Conservation (phyloP, 2,888 invertebrate species). For the Hipparchia sbordonii region DNA sequence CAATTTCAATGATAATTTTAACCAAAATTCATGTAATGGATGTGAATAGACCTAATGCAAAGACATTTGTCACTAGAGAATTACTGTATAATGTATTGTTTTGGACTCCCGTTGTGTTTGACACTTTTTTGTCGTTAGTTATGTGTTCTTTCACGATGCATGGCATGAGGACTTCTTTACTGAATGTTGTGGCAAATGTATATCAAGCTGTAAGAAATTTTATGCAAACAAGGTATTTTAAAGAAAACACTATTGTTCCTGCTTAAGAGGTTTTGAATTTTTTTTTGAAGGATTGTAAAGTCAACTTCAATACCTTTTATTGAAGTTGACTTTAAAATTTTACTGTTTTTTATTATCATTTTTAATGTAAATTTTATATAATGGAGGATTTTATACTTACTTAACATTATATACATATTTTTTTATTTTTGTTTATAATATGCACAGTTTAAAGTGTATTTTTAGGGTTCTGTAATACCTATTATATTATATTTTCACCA, state of each 20-base stretch:
- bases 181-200: slow-evolving; percentile 72
- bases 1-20: slow-evolving; percentile 67
- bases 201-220: slow-evolving; percentile 74
- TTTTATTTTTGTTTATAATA: too few species aligned
- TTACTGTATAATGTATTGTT: slow-evolving; percentile 72
- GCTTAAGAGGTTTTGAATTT: slow-evolving; percentile 6
- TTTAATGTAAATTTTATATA: too few species aligned
- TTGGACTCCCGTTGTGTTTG: slow-evolving; percentile 77
- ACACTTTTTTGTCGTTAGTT: slow-evolving; percentile 68
- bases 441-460: too few species aligned
- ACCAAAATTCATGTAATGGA: slow-evolving; percentile 70
- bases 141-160: slow-evolving; percentile 68
- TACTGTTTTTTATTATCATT: too few species aligned
- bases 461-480: too few species aligned
- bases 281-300: neutral
- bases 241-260: slow-evolving; percentile 64
- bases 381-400: too few species aligned
- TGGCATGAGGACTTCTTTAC: slow-evolving; percentile 62
- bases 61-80: slow-evolving; percentile 66
- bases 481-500: too few species aligned
- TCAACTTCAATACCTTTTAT: too few species aligned
- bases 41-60: slow-evolving; percentile 57
- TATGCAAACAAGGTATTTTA: slow-evolving; percentile 72
- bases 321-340: too few species aligned
- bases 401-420: too few species aligned